Evolutionary conservation across 2,888 invertebrate genomes (phyloP), one percentile per base, ranked within the genome.

Genomic region (Pyrrhosoma nymphula): DNA sequence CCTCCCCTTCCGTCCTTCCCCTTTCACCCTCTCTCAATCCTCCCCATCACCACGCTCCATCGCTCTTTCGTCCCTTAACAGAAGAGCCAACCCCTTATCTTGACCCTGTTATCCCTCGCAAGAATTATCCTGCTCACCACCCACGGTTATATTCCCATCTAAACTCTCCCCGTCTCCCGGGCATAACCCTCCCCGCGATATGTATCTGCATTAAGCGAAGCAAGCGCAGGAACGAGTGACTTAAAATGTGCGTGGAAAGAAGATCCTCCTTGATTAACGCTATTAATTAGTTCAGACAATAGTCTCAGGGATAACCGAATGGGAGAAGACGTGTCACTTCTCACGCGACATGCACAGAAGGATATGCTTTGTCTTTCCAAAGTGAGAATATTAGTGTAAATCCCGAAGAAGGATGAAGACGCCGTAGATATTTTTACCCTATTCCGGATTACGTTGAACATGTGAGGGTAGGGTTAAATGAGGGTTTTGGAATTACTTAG

Each of bases 31-130:
- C 23, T 56, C 89, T 0, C n/a, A 23, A 55, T 56, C 89, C 56
- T n/a, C 56, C 30, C 35, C 82, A 82, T 82, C 35, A 82, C 35
- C 35, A 82, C 82, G 35, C 16, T 56, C 89, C 89, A 55, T 93
- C 69, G 26, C 75, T 47, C 93, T 39, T 60, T 47, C 93, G 39
- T 47, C 93, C 93, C 26, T 93, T 47, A 16, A 56, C 69, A 69
- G 39, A 69, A 60, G n/a, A 35, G 93, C 60, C 35, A 26, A 63
- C 47, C 69, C 55, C 93, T 93, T 93, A 93, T 93, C 93, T 93
- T 93, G 69, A 93, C 93, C 93, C n/a, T 69, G 47, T 93, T 93
- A 93, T 93, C 93, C 93, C 6, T n/a, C 63, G 93, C 93, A 69
- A 47, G 63, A 93, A 93, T 93, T 93, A 93, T 75, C 93, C 82